A percentile compares a stretch with the other conserved stretches of the same genome.
phyloP scores from a whole-genome alignment of 2,797 vertebrate species.

The Sphaeramia orbicularis region DNA sequence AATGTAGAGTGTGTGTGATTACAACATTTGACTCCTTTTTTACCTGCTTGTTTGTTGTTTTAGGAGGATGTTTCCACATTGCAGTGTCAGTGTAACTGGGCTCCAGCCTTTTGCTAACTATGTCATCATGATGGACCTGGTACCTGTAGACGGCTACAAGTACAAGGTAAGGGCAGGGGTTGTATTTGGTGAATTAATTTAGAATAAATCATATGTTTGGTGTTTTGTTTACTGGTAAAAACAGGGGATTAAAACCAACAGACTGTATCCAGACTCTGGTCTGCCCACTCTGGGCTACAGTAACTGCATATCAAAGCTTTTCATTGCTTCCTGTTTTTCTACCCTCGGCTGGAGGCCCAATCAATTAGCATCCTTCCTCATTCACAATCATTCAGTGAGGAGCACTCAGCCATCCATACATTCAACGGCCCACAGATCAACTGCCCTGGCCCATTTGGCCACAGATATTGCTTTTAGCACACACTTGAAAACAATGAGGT shows the following conservation, averaged over 20 bases:
- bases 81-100: constrained; percentile 86
- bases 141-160: constrained; percentile 87
- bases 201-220: not conserved
- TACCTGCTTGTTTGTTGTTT: constrained; percentile 19
- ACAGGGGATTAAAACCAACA: constrained; percentile 8
- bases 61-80: constrained; percentile 92
- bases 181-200: constrained; percentile 19
- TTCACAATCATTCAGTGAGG: constrained; percentile 64
- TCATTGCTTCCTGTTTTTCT: constrained; percentile 83
- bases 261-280: constrained; percentile 57
- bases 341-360: constrained; percentile 75
- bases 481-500: constrained; percentile 35
- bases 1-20: too few species aligned
- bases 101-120: constrained; percentile 88
- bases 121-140: constrained; percentile 88
- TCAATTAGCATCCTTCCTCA: constrained; percentile 79
- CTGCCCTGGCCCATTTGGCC: constrained; percentile 69
- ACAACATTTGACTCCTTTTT: not conserved
- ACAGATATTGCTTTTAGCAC: constrained; percentile 43
- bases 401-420: constrained; percentile 59
- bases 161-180: constrained; percentile 83
- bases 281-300: constrained; percentile 51
- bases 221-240: not conserved
- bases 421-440: constrained; percentile 45
- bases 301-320: constrained; percentile 82